Evolutionary conservation across 2,888 invertebrate species (phyloP).

Genomic region (Agrotis exclamationis): DNA sequence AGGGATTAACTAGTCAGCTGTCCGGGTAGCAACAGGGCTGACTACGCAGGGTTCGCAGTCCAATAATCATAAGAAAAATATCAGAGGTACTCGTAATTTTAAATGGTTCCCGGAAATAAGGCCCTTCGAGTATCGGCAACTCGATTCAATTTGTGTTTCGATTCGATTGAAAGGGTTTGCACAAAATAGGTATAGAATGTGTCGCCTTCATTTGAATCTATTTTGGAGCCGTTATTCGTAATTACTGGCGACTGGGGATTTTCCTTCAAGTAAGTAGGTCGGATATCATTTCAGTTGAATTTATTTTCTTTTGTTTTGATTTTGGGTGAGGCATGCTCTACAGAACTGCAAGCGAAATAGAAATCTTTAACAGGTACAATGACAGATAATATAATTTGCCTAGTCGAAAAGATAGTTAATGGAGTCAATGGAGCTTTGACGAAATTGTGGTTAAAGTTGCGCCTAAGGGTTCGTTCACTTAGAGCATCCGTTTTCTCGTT

Average conservation of each 20-base stretch:
- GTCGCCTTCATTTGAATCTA: constrained; percentile 52
- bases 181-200: constrained; percentile 52
- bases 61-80: constrained; percentile 42
- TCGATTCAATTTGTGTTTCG: constrained; percentile 55
- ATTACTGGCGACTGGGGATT: constrained; percentile 42
- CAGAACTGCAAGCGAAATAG: too few relatives aligned
- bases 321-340: not conserved
- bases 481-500: too few relatives aligned
- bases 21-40: not conserved
- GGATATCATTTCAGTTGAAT: not conserved
- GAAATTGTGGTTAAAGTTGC: too few relatives aligned
- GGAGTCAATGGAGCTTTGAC: too few relatives aligned
- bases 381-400: too few relatives aligned
- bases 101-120: constrained; percentile 53
- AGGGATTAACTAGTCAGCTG: not conserved
- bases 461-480: too few relatives aligned
- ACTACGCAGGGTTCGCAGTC: not conserved
- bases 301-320: not conserved
- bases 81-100: constrained; percentile 52
- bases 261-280: not conserved
- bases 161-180: constrained; percentile 50
- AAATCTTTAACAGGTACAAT: too few relatives aligned
- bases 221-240: constrained; percentile 43
- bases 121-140: constrained; percentile 40
- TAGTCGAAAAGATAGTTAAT: too few relatives aligned